phyloP scores from a whole-genome alignment of 2,888 invertebrate species.

The Augiades crinisus region DNA sequence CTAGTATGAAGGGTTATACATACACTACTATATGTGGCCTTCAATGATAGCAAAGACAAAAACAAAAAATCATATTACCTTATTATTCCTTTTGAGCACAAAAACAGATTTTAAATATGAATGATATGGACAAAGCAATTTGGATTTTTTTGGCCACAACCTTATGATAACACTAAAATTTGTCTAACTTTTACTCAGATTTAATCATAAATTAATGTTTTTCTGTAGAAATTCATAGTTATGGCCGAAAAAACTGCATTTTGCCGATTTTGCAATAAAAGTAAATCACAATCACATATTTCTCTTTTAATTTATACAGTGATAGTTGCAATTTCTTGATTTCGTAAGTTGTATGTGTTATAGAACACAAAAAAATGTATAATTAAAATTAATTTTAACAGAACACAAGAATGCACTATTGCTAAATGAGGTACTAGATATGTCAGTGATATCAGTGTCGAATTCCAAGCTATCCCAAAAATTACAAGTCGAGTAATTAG shows the following conservation, averaged over 20 bases:
- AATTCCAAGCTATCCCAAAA: not conserved
- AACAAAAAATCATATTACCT: slow-evolving; percentile 20
- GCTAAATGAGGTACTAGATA: not conserved
- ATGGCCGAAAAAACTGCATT: slow-evolving; percentile 20
- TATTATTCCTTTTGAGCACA: slow-evolving; percentile 19
- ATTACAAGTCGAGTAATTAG: not conserved
- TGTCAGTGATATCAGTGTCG: not conserved
- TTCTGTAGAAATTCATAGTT: not conserved
- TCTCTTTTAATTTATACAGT: too few species aligned
- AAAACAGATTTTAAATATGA: slow-evolving; percentile 13
- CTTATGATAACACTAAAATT: not conserved
- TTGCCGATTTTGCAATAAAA: slow-evolving; percentile 4
- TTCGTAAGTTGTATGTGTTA: too few species aligned
- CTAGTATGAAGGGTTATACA: slow-evolving; percentile 23
- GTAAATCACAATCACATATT: slow-evolving; percentile 2
- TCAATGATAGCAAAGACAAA: slow-evolving; percentile 25
- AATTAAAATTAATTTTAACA: not conserved
- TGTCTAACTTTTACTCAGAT: not conserved
- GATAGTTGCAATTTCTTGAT: too few species aligned
- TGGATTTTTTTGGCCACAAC: slow-evolving; percentile 15
- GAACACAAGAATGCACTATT: not conserved
- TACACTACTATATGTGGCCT: slow-evolving; percentile 27
- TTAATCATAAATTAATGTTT: not conserved
- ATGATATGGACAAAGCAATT: slow-evolving; percentile 13
- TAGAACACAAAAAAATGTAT: not conserved